Percentiles rank a stretch among this genome's conserved stretches.
phyloP scores from a whole-genome alignment of 1,140 invertebrate species.

The Ectropis grisescens region DNA sequence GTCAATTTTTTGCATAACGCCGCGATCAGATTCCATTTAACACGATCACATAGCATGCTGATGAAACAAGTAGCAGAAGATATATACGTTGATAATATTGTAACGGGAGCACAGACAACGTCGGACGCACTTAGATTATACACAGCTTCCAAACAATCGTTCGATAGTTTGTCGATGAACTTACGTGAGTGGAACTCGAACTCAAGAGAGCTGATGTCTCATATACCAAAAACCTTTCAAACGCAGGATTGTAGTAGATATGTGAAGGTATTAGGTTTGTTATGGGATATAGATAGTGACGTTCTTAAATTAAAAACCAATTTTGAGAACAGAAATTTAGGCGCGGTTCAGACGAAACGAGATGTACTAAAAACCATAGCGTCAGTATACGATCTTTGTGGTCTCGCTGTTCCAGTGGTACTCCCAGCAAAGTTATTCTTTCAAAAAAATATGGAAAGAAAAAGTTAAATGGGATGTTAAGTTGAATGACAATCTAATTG shows the following conservation, averaged over 20 bases:
- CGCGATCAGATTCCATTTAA: constrained; percentile 14
- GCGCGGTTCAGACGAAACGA: constrained; percentile 5
- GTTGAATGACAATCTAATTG: constrained; percentile 3
- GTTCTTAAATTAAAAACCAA: constrained; percentile 1
- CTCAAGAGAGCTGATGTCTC: constrained; percentile 4
- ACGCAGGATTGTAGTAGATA: constrained; percentile 1
- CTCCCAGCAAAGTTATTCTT: constrained; percentile 17
- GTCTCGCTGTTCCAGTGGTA: constrained; percentile 9
- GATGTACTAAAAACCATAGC: constrained; percentile 9
- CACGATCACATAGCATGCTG: constrained; percentile 1
- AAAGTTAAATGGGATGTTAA: constrained; percentile 13
- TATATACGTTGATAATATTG: constrained; percentile 18
- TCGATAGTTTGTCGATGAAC: constrained; percentile 16
- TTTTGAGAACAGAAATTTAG: neutral
- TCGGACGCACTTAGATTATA: constrained; percentile 12
- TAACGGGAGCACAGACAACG: constrained; percentile 7
- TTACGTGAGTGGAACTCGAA: constrained; percentile 16
- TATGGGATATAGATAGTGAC: constrained; percentile 8
- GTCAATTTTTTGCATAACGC: constrained; percentile 16
- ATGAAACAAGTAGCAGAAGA: constrained; percentile 9
- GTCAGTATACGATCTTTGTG: constrained; percentile 15
- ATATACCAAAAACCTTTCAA: constrained; percentile 6
- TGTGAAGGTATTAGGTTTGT: constrained; percentile 9
- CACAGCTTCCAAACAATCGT: constrained; percentile 6
- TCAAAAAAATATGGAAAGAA: constrained; percentile 15